Percentiles rank a stretch among this genome's conserved stretches.
Evolutionary conservation across 2,113 vertebrate genomes (phyloP).

Genomic region (Puma concolor): DNA sequence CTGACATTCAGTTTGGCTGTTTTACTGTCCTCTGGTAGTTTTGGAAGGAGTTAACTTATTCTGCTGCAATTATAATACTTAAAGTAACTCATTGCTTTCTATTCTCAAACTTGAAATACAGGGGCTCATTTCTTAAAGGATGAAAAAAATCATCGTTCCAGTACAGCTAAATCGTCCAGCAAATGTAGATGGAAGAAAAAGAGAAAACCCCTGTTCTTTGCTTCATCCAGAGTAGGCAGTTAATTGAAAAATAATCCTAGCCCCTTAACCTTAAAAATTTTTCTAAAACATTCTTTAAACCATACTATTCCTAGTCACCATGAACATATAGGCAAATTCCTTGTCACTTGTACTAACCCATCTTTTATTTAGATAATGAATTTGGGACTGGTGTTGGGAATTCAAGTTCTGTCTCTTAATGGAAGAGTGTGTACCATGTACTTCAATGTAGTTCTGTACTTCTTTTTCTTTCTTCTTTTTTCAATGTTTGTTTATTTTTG

Average conservation of each 20-base stretch:
- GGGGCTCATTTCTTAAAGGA: background rate
- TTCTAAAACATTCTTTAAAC: background rate
- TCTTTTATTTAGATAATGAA: background rate
- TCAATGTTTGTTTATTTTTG: no score
- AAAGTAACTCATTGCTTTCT: background rate
- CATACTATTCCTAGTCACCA: background rate
- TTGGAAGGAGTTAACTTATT: background rate
- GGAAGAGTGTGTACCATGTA: background rate
- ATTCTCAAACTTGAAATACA: conserved; percentile 17
- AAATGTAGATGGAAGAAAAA: background rate
- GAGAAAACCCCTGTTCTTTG: background rate
- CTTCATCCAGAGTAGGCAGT: background rate
- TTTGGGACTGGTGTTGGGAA: background rate
- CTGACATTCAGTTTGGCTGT: background rate
- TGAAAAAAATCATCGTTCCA: background rate
- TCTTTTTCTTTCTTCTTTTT: background rate
- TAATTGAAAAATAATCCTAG: background rate
- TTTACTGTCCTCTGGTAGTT: background rate
- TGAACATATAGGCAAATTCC: background rate
- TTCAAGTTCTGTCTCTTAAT: background rate
- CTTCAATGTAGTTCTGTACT: background rate
- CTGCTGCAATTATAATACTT: background rate
- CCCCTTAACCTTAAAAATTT: background rate
- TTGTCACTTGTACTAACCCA: background rate
- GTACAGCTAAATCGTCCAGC: background rate